Evolutionary conservation across 2,113 vertebrate species (phyloP).

Genomic region (Alethe diademata): DNA sequence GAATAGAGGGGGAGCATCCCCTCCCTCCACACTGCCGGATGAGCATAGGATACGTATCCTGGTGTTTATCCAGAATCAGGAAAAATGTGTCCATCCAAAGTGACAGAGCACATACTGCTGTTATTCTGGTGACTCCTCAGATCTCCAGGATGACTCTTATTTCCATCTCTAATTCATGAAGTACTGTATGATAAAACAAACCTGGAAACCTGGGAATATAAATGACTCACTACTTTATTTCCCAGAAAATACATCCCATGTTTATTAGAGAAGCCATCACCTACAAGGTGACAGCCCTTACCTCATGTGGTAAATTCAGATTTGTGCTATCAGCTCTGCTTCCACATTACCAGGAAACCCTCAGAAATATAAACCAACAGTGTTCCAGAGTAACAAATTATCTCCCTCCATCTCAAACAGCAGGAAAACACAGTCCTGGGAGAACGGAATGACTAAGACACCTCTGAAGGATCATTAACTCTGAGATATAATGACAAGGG

Average conservation of each 20-base stretch:
- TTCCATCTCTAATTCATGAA: background rate
- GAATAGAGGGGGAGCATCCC: background rate
- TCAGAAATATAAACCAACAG: background rate
- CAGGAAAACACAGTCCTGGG: background rate
- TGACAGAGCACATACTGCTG: background rate
- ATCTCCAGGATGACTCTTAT: background rate
- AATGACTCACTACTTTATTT: background rate
- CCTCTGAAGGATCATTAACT: constrained; percentile 6
- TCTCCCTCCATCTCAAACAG: background rate
- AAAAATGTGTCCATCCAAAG: background rate
- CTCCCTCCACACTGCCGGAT: background rate
- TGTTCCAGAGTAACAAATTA: background rate
- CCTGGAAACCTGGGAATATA: background rate
- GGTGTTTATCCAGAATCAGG: background rate
- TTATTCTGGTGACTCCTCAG: background rate
- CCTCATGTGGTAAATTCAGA: background rate
- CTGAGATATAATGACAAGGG: background rate
- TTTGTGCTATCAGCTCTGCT: background rate
- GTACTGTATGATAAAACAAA: background rate
- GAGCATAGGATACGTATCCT: background rate
- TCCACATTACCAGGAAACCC: background rate
- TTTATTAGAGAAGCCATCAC: background rate
- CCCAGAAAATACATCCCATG: background rate
- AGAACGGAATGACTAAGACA: background rate
- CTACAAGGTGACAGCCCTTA: background rate